Evolutionary conservation across 2,888 invertebrate species (phyloP), one percentile per base, ranked within the genome.

Genomic region (Athetis lepigone): DNA sequence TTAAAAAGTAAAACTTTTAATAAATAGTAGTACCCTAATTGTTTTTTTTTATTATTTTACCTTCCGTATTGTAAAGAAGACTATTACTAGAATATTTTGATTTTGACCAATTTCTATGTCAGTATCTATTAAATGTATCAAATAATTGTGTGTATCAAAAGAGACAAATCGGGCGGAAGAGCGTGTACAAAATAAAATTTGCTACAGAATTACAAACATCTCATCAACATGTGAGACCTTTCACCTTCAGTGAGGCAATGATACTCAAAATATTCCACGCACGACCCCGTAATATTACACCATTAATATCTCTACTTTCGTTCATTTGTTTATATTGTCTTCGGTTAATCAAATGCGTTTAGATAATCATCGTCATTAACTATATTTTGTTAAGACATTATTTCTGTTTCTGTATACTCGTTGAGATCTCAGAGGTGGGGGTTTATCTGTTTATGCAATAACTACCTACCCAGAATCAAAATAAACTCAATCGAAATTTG

Each of bases 171-270:
- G 6, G 0, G 50, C n/a, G 47, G 11, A 69, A 70, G 52, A 65
- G 74, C 60, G 59, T 68, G 57, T 64, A 64, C 40, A 33, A 59
- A 66, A 67, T 47, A 62, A 50, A 65, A 76, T 71, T 74, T 72
- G 66, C 42, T 37, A 64, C 66, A 70, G 62, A 72, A 76, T 78
- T 59, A 64, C 60, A 61, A 70, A 61, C 50, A 61, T 62, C 63
- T 60, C 70, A 77, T 70, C 71, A 68, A 71, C 43, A 74, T 37
- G 33, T 19, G 3, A 63, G 81, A 89, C 91, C 90, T 92, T 90
- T 91, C 90, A 90, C 90, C 90, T 85, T 63, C 68, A 73, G 65
- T 70, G 80, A 78, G 79, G 85, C 77, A 80, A 85, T 83, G 72
- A 85, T 81, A 78, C 76, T 77, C 75, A 75, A 82, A 84, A 85